Percentiles rank a stretch among this genome's conserved stretches.
Evolutionary conservation across 2,888 invertebrate genomes (phyloP).

Genomic region (Drosophila robusta): DNA sequence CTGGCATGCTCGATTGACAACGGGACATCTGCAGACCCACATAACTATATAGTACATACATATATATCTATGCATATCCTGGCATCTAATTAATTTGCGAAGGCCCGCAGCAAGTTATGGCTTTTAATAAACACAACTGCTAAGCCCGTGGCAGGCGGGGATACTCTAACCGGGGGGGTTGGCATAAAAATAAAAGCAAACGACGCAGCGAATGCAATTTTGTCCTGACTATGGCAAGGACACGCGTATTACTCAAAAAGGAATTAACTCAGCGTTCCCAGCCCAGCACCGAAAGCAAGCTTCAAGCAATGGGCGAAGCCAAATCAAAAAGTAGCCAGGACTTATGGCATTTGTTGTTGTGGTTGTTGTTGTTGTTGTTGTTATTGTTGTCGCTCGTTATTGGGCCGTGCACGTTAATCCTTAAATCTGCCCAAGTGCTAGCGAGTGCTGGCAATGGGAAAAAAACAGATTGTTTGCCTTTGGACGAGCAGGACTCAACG

Average conservation of each 20-base stretch:
- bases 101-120: conserved; percentile 55
- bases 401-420: conserved; percentile 78
- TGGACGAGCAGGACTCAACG: conserved; percentile 23
- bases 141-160: conserved; percentile 37
- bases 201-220: conserved; percentile 70
- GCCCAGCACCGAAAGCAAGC: conserved; percentile 7
- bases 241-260: conserved; percentile 79
- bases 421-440: conserved; percentile 80
- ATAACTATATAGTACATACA: conserved; percentile 1
- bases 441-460: conserved; percentile 41
- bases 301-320: conserved; percentile 39
- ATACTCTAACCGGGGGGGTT: background rate
- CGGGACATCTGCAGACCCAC: background rate
- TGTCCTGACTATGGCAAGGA: conserved; percentile 54
- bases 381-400: conserved; percentile 50
- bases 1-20: conserved; percentile 40
- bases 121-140: conserved; percentile 63
- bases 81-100: conserved; percentile 55
- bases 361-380: conserved; percentile 22
- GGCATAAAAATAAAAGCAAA: conserved; percentile 67
- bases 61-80: conserved; percentile 3
- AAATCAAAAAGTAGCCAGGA: conserved; percentile 71
- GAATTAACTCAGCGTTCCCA: conserved; percentile 62
- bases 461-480: conserved; percentile 69
- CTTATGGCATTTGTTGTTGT: conserved; percentile 56